Evolutionary conservation across 2,113 vertebrate species (phyloP), one percentile per base, ranked within the genome.

Genomic region (Catharus bicknelli): DNA sequence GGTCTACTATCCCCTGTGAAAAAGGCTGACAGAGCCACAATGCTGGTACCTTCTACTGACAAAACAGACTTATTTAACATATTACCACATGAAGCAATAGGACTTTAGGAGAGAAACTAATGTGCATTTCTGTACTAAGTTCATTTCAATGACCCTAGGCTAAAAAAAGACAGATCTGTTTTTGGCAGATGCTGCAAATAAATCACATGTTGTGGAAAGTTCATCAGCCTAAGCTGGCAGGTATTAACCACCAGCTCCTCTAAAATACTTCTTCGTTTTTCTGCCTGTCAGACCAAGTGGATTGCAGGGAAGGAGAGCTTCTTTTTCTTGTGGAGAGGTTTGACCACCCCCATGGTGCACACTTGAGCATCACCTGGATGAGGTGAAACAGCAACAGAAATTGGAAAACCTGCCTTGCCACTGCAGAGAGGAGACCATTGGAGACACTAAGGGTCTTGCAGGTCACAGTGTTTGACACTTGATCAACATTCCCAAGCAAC

Each of bases 101-200:
- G 25, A 9, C 59, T 77, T 64, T 61, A 86, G 61, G 36, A 83
- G 36, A 73, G 27, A 83, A 86, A 83, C 3, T 7, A 30, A 22
- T 10, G 10, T 2, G 6, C 14, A 50, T 58, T 34, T 78, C 77
- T 82, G 32, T 48, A 51, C 43, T 94, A 15, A 25, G 22, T 26
- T 59, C 77, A 55, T n/a, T 80, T 59, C n/a, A 73, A 61, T 61
- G 50, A 64, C 6, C 4, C 27, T 50, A 50, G 16, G 47, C n/a
- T 70, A 72, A 83, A 78, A 80, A 63, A 66, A 16, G 36, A 55
- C 25, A 64, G 16, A 42, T 66, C 25, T 57, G 25, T 34, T 62
- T 74, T 63, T 83, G 59, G 53, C 45, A 83, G 67, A 47, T 57
- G 76, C 30, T 83, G n/a, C 67, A 83, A 80, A 73, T 88, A 64